phyloP scores from a whole-genome alignment of 1,140 invertebrate genomes.

The Laupala kohalensis region DNA sequence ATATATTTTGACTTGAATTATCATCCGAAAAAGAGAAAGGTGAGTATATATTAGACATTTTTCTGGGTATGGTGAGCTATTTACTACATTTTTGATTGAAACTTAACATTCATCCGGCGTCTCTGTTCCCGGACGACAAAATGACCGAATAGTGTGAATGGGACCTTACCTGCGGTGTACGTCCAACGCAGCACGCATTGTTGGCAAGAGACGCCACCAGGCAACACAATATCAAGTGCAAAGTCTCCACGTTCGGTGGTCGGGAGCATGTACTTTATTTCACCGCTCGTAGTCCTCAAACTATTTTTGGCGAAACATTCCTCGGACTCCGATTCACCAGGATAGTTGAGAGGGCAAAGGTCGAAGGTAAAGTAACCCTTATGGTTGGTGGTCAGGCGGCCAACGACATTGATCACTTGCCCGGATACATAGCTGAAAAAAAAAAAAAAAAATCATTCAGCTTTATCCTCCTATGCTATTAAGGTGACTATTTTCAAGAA shows the following conservation, averaged over 20 bases:
- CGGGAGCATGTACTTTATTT: neutral
- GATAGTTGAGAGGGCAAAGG: conserved; percentile 22
- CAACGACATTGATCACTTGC: conserved; percentile 17
- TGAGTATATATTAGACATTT: too few species aligned
- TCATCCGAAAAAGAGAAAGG: too few species aligned
- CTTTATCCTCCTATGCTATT: too few species aligned
- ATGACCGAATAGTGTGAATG: too few species aligned
- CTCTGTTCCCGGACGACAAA: too few species aligned
- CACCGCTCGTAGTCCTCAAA: neutral
- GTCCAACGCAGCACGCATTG: conserved; percentile 36
- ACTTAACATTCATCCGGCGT: too few species aligned
- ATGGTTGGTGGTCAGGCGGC: conserved; percentile 26
- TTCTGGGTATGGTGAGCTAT: too few species aligned
- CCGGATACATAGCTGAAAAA: conserved; percentile 25
- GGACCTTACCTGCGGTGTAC: conserved; percentile 31
- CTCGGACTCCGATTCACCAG: conserved; percentile 20
- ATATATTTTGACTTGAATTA: too few species aligned
- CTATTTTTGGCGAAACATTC: conserved; percentile 23
- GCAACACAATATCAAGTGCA: neutral
- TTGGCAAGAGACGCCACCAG: neutral
- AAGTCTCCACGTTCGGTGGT: neutral
- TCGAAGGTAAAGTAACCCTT: conserved; percentile 26
- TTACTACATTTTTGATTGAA: too few species aligned
- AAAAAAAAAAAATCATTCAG: too few species aligned
- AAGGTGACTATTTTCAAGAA: too few species aligned